phyloP scores from a whole-genome alignment of 1,140 invertebrate genomes.

The Drosophila melanogaster region DNA sequence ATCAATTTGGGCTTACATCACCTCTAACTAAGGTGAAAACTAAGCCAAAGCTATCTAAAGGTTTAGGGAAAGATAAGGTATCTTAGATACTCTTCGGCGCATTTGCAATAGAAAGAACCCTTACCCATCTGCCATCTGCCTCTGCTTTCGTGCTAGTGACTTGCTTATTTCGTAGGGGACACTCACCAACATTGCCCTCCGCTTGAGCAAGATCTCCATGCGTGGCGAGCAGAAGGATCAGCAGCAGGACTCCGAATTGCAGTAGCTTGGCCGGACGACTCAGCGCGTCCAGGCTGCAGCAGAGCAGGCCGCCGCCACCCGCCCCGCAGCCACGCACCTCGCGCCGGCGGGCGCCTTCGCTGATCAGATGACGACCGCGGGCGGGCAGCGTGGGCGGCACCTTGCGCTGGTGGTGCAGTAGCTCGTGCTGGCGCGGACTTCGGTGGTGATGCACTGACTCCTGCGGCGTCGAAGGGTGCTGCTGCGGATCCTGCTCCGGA shows the following conservation, averaged over 20 bases:
- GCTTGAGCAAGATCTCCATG: conserved; percentile 69
- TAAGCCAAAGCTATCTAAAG: too few relatives aligned
- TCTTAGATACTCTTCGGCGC: too few relatives aligned
- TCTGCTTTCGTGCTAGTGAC: not conserved
- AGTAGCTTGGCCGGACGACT: conserved; percentile 53
- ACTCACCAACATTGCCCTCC: conserved; percentile 83
- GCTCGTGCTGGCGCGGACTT: conserved; percentile 28
- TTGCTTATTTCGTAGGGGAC: too few relatives aligned
- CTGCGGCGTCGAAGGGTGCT: not conserved
- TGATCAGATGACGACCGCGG: conserved; percentile 37
- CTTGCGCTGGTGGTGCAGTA: conserved; percentile 42
- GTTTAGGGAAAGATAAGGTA: too few relatives aligned
- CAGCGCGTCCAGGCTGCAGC: conserved; percentile 61
- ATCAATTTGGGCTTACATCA: too few relatives aligned
- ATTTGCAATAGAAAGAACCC: too few relatives aligned
- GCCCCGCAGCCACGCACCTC: conserved; percentile 27
- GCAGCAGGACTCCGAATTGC: conserved; percentile 57
- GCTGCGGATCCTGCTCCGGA: not conserved
- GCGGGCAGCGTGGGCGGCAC: conserved; percentile 11
- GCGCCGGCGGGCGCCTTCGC: conserved; percentile 22
- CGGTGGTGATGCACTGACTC: conserved; percentile 6
- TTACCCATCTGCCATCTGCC: too few relatives aligned
- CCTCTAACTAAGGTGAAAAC: too few relatives aligned
- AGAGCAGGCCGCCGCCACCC: conserved; percentile 44
- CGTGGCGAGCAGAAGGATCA: conserved; percentile 63